Evolutionary conservation across 37 sponge, comb jelly and placozoan genomes (phyloP).

Genomic region (Corticium candelabrum): DNA sequence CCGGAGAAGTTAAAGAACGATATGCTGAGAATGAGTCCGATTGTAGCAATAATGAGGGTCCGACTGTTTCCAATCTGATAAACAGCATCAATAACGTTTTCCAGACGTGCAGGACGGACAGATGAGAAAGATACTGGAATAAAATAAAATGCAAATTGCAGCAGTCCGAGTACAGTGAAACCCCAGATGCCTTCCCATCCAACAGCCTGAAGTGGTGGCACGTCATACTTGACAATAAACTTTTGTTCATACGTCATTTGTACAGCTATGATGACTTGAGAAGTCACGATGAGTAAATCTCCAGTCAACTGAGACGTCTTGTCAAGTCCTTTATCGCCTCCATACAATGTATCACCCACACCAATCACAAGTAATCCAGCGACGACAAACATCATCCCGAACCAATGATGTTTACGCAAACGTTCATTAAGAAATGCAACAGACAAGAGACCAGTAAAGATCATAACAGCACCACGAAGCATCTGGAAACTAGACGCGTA

Average conservation of each 20-base stretch:
- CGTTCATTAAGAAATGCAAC: conserved; percentile 65
- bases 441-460: conserved; percentile 94
- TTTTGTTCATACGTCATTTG: conserved; percentile 71
- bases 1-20: conserved; percentile 32
- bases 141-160: conserved; percentile 87
- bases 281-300: conserved; percentile 77
- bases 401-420: conserved; percentile 48
- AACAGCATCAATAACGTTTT: conserved; percentile 27
- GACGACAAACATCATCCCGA: conserved; percentile 83
- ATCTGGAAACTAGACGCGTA: conserved; percentile 92
- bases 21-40: conserved; percentile 30
- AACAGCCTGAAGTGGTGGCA: conserved; percentile 76
- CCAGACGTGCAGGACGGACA: conserved; percentile 22
- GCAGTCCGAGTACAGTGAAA: conserved; percentile 42
- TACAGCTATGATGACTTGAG: conserved; percentile 30
- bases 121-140: conserved; percentile 81
- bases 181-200: conserved; percentile 98
- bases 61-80: conserved; percentile 13
- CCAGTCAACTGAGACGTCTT: conserved; percentile 41
- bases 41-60: background rate
- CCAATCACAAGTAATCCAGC: conserved; percentile 81
- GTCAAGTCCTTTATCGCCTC: conserved; percentile 10
- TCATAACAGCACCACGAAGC: conserved; percentile 89
- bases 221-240: conserved; percentile 79
- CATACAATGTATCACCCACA: conserved; percentile 54